Conservation (phyloP, 2,113 vertebrate genomes). For the Ailurus styani region DNA sequence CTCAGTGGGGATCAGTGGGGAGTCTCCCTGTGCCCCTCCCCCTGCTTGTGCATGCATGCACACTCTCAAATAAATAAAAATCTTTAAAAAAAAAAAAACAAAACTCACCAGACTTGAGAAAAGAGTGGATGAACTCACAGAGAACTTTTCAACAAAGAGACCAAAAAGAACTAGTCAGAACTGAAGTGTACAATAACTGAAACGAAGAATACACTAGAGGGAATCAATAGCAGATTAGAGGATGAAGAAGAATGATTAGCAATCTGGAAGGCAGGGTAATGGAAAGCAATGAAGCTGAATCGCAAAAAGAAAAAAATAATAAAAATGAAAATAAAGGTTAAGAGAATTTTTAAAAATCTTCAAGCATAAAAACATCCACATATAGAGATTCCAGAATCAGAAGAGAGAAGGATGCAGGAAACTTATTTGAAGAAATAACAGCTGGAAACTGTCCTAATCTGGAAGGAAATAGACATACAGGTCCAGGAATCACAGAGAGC, state of each 20-base stretch:
- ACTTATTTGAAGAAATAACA: background rate
- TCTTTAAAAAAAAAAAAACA: background rate
- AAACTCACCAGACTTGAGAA: background rate
- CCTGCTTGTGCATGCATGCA: background rate
- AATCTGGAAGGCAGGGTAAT: background rate
- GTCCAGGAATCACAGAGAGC: background rate
- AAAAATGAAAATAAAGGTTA: background rate
- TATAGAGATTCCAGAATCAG: background rate
- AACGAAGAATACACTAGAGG: background rate
- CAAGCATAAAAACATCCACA: background rate
- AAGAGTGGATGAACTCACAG: background rate
- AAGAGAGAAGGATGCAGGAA: background rate
- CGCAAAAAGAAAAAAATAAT: background rate
- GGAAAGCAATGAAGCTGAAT: background rate
- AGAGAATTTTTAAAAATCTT: background rate
- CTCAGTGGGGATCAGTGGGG: background rate
- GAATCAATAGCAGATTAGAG: background rate
- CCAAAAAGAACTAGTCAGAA: background rate
- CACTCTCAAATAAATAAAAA: background rate
- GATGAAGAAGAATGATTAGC: background rate
- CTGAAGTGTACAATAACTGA: background rate
- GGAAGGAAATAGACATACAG: background rate
- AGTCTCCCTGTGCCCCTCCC: background rate
- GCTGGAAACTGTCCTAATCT: background rate
- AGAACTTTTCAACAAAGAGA: background rate